Conservation (phyloP, 2,113 vertebrate species). For the Lasiurus borealis region DNA sequence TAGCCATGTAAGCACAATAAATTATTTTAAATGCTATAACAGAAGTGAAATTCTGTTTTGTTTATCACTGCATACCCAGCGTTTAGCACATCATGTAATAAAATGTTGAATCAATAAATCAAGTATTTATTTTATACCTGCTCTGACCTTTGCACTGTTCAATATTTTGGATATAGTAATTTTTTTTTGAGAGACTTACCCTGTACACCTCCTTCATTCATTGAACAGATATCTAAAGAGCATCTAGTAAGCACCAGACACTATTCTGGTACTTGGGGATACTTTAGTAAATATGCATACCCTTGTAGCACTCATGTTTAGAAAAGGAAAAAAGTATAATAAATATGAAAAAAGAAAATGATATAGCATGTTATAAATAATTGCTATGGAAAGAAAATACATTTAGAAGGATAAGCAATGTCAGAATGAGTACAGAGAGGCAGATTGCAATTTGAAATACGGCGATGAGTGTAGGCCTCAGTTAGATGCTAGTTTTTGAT, state of each 20-base stretch:
- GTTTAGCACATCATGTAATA: neutral
- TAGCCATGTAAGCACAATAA: neutral
- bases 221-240: constrained; percentile 14
- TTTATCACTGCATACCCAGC: neutral
- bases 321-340: constrained; percentile 24
- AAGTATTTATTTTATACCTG: constrained; percentile 41
- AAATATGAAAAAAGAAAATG: neutral
- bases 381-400: constrained; percentile 8
- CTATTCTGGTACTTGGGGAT: neutral
- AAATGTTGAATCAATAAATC: neutral
- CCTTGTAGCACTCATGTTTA: neutral
- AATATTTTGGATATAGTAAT: neutral
- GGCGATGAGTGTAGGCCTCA: neutral
- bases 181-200: neutral
- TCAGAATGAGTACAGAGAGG: neutral
- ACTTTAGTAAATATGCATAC: neutral
- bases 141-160: neutral
- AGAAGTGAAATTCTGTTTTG: constrained; percentile 41
- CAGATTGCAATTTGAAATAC: constrained; percentile 24
- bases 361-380: neutral
- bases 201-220: neutral
- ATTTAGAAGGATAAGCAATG: constrained; percentile 1
- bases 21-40: constrained; percentile 47
- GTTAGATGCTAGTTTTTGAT: constrained; percentile 11
- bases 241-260: neutral